Base-by-base conservation (phyloP, 2,888 invertebrate species). In the Dromius quadrimaculatus region DNA sequence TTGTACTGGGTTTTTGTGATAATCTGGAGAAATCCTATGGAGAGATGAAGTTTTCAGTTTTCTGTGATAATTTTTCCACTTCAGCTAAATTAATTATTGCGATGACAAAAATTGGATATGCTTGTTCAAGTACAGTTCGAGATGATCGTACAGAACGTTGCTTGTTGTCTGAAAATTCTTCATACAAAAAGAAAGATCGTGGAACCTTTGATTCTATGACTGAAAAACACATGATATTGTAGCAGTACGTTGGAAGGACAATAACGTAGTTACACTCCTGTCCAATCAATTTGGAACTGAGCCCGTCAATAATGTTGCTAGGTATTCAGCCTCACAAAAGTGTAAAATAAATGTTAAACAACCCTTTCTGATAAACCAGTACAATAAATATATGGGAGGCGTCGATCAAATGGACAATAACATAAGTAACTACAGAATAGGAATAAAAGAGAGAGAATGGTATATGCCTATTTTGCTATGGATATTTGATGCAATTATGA, bases 151-250 rank as follows among this genome's bases (percentile, higher is more conserved):
- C 57, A 13, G 64, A 50, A 17, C 64, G 71, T 17, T 65, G 72
- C 32, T 23, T 32, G 19, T 36, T 72, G 19, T 23, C 5, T 19
- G 17, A 23, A 9, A 59, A 6, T 19, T 22, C 45, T 15, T 38
- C 43, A n/a, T 28, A 32, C 6, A 61, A 72, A 57, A 71, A 71
- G 41, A 71, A 73, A 72, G 36, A 59, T 15, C 15, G 73, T 47
- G 38, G 62, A 19, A 17, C 71, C 13, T 43, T 4, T 17, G 17
- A 43, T 13, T 15, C 41, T 2, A 4, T 43, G 13, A 2, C 17
- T 3, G 41, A 43, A 15, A 15, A 43, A 43, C 13, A 13, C 13
- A n/a, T n/a, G n/a, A 38, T n/a, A 38, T 38, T 2, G 8, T 38
- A n/a, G 38, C 38, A 38, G 38, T 38, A 6, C 38, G 38, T n/a